Base-by-base conservation (phyloP, 1,140 invertebrate species). In the Penaeus indicus region DNA sequence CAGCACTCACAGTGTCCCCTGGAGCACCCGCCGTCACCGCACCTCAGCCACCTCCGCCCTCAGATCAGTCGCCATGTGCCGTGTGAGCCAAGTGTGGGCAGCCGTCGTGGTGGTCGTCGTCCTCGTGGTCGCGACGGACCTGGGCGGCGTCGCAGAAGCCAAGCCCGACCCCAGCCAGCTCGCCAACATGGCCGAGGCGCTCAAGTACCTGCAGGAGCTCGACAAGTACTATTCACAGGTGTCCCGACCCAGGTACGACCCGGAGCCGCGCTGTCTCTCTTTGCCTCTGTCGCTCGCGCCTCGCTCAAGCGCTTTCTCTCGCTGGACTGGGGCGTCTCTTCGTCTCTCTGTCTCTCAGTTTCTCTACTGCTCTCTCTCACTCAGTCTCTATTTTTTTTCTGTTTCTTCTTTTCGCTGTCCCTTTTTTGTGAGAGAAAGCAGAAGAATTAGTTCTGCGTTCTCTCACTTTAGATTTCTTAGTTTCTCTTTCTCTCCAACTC, bases 191-290 rank as follows among this genome's bases (percentile, higher is more conserved):
- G 94, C 93, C 7, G 94, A 94, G 64, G 94, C 94, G 10, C 92
- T 94, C 7, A 93, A 94, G 88, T 94, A 94, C 91, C 93, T 95
- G 86, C 94, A 94, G 86, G 92, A 94, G 82, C 92, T 95, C 21
- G 94, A 94, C 89, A 94, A 94, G 91, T 93, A 93, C 90, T 95
- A 95, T 89, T 94, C 94, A 1, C 94, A 94, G 86, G 94, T 94
- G 85, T 93, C 94, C 90, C 93, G 94, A 92, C 94, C 94, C 63
- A 94, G 94, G 94, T 95, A 92, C 42, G 89, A 92, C 86, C 47
- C 25, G 19, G 0, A 81, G 0, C 25, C 47, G 25, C 69, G 18
- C 3, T 80, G 19, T 25, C 25, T 32, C 25, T 61, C 18, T 22
- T 5, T 21, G 25, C 21, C 25, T 22, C 64, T 22, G 64, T 22